Conservation (phyloP, 2,113 vertebrate genomes). For the Nyctibius bracteatus region DNA sequence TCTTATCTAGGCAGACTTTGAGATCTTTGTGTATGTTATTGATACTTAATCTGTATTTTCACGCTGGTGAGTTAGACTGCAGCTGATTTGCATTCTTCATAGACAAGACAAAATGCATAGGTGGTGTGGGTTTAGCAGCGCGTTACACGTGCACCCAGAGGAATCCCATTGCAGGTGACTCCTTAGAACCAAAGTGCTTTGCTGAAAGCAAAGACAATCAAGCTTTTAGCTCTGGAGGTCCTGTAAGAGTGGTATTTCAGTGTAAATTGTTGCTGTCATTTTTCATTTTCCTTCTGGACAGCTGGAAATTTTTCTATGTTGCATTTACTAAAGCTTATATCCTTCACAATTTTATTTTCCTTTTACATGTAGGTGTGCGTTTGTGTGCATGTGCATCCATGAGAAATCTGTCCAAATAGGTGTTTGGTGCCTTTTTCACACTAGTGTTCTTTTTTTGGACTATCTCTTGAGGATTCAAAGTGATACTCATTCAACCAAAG, state of each 20-base stretch:
- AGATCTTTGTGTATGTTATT: background rate
- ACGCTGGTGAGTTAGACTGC: background rate
- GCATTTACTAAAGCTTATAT: background rate
- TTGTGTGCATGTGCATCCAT: fast-evolving
- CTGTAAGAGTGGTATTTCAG: background rate
- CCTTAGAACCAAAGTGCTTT: background rate
- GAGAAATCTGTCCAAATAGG: background rate
- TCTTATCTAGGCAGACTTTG: background rate
- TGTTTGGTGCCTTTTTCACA: background rate
- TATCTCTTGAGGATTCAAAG: background rate
- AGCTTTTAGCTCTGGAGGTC: background rate
- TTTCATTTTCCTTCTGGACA: background rate
- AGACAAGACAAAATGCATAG: background rate
- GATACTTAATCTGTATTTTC: background rate
- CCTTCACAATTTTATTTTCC: background rate
- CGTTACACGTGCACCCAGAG: fast-evolving
- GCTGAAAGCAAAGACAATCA: background rate
- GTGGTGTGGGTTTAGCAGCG: background rate
- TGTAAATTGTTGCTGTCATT: background rate
- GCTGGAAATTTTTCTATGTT: background rate
- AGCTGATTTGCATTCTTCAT: background rate
- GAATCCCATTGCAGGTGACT: fast-evolving
- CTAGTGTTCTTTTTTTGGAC: background rate
- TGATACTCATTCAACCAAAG: background rate
- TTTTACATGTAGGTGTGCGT: fast-evolving